Conservation (phyloP, 1,140 invertebrate species). For the Drosophila carrolli region DNA sequence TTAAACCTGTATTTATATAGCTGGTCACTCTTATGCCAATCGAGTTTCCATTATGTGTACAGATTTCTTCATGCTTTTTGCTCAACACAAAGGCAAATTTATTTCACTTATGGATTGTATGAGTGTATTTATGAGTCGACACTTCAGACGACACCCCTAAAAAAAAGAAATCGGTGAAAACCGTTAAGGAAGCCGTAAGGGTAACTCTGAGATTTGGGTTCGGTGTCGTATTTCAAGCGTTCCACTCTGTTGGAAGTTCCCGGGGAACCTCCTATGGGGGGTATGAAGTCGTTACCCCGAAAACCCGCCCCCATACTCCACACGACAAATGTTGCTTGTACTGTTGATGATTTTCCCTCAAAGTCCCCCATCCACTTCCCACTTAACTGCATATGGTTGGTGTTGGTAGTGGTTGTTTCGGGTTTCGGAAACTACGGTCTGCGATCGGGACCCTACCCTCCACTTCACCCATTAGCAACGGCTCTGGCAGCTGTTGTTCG, state of each 20-base stretch:
- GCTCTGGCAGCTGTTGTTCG: slow-evolving; percentile 58
- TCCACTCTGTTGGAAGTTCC: slow-evolving; percentile 25
- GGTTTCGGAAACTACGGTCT: slow-evolving; percentile 59
- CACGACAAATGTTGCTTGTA: slow-evolving; percentile 12
- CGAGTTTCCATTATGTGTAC: slow-evolving; percentile 52
- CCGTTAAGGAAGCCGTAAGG: slow-evolving; percentile 36
- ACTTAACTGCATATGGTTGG: slow-evolving; percentile 30
- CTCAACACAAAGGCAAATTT: slow-evolving; percentile 33
- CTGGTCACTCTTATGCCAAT: slow-evolving; percentile 51
- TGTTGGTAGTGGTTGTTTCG: slow-evolving; percentile 59
- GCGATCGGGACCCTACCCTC: slow-evolving; percentile 43
- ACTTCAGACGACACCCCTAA: slow-evolving; percentile 30
- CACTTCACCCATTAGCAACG: slow-evolving; percentile 50
- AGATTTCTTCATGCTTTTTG: slow-evolving; percentile 54
- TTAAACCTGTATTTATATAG: slow-evolving; percentile 59
- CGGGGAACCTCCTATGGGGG: slow-evolving; percentile 28
- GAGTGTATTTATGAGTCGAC: slow-evolving; percentile 26
- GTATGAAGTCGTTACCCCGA: slow-evolving; percentile 3
- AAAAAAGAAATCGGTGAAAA: slow-evolving; percentile 31
- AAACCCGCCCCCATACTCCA: slow-evolving; percentile 30
- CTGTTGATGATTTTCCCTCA: slow-evolving; percentile 18
- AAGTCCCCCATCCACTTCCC: slow-evolving; percentile 20
- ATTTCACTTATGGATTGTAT: slow-evolving; percentile 7
- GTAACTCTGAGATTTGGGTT: slow-evolving; percentile 27
- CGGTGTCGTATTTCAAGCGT: slow-evolving; percentile 37